Evolutionary conservation across 2,888 invertebrate species (phyloP).

Genomic region (Tipula helvola): DNA sequence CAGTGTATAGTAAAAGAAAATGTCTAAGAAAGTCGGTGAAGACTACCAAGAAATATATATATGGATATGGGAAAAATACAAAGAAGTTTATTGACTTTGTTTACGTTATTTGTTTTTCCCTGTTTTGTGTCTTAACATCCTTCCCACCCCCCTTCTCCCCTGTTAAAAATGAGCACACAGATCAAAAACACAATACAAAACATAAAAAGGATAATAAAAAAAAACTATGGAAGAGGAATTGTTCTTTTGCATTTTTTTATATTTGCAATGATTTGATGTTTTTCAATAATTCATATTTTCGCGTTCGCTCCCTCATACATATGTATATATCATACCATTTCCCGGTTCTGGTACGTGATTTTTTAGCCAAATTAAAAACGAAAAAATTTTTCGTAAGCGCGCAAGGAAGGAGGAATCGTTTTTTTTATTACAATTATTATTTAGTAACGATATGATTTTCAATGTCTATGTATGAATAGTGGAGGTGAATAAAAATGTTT

Average conservation of each 20-base stretch:
- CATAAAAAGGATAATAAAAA: background rate
- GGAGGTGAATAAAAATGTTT: background rate
- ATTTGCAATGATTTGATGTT: background rate
- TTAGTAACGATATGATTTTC: background rate
- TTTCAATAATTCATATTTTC: slow-evolving; percentile 4
- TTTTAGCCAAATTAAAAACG: background rate
- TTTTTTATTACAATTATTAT: background rate
- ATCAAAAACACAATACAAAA: background rate
- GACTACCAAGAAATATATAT: background rate
- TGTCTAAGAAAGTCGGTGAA: background rate
- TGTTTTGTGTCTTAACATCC: background rate
- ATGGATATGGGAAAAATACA: background rate
- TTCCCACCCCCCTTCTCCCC: no score
- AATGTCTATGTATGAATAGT: background rate
- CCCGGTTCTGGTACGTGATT: background rate
- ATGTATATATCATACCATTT: no score
- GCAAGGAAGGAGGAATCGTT: background rate
- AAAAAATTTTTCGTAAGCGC: background rate
- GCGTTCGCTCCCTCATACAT: background rate
- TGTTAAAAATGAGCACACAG: background rate
- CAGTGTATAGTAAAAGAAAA: background rate
- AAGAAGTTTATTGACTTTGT: slow-evolving; percentile 4
- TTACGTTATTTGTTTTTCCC: background rate
- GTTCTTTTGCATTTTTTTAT: background rate
- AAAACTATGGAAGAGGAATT: background rate